Evolutionary conservation across 2,113 vertebrate genomes (phyloP).

Genomic region (Prolemur simus): DNA sequence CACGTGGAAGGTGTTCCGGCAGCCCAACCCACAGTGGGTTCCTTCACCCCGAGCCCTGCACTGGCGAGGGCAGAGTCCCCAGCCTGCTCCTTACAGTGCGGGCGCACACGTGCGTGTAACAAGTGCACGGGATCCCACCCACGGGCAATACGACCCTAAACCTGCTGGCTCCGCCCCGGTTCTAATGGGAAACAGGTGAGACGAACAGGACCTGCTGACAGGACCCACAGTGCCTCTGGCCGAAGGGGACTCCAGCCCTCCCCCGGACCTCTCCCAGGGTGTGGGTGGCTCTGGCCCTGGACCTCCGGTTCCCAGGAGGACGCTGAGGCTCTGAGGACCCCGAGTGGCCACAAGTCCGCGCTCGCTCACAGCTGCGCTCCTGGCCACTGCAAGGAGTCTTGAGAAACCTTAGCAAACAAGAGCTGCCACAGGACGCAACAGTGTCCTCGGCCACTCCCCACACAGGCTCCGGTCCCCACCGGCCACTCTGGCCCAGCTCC

Average conservation of each 20-base stretch:
- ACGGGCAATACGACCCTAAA: fast-evolving
- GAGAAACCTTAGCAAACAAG: too few relatives aligned
- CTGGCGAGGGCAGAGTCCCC: not conserved
- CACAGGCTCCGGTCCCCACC: too few relatives aligned
- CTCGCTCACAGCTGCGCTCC: too few relatives aligned
- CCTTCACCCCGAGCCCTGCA: not conserved
- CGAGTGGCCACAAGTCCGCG: too few relatives aligned
- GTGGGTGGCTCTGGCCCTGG: not conserved
- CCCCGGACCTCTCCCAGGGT: not conserved
- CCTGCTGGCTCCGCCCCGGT: not conserved
- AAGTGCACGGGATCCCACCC: too few relatives aligned
- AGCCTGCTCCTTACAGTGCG: too few relatives aligned
- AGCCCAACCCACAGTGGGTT: not conserved
- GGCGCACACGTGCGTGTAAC: too few relatives aligned
- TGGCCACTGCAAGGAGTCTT: too few relatives aligned
- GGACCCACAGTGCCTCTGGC: not conserved
- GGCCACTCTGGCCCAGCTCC: not conserved
- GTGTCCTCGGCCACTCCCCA: too few relatives aligned
- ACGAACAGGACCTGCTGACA: too few relatives aligned
- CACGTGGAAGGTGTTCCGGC: not conserved
- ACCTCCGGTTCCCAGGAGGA: not conserved
- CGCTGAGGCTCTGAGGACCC: not conserved
- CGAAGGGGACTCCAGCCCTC: not conserved
- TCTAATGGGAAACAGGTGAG: too few relatives aligned
- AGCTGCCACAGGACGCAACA: too few relatives aligned